These are phyloP conservation scores for Drepana falcataria DNA, from an alignment of 2,888 invertebrate genomes.

Conservation along the genomic window DNA sequence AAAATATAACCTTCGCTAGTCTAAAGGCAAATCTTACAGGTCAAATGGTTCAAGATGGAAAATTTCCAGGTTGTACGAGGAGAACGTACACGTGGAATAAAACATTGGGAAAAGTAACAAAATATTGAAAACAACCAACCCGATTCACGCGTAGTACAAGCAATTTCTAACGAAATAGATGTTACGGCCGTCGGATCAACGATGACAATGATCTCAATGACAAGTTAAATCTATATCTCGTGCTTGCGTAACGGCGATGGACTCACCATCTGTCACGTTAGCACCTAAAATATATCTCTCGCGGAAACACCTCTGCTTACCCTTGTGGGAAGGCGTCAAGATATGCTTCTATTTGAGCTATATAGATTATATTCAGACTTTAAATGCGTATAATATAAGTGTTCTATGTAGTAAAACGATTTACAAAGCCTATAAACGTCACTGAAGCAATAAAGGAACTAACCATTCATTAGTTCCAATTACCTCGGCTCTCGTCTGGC, in stretches of 20 bases:
- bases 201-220: too few species aligned
- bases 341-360: conserved; percentile 29
- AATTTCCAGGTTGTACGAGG: not conserved
- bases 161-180: conserved; percentile 70
- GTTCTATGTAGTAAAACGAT: conserved; percentile 18
- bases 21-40: too few species aligned
- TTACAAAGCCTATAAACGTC: conserved; percentile 8
- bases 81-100: not conserved
- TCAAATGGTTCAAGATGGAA: not conserved
- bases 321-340: too few species aligned
- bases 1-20: too few species aligned
- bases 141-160: conserved; percentile 58
- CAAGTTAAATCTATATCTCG: too few species aligned
- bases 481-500: conserved; percentile 18
- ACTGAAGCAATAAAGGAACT: conserved; percentile 33
- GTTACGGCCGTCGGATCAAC: conserved; percentile 50
- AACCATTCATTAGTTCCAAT: conserved; percentile 39
- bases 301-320: too few species aligned
- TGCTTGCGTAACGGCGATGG: too few species aligned
- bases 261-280: too few species aligned
- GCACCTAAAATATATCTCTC: too few species aligned
- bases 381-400: conserved; percentile 25
- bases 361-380: conserved; percentile 17
- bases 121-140: conserved; percentile 20
- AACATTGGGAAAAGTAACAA: conserved; percentile 1